A percentile compares a stretch with the other conserved stretches of the same genome.
These are phyloP conservation scores for Melanotaenia duboulayi DNA, from an alignment of 2,113 vertebrate species.

Conservation along the genomic window DNA sequence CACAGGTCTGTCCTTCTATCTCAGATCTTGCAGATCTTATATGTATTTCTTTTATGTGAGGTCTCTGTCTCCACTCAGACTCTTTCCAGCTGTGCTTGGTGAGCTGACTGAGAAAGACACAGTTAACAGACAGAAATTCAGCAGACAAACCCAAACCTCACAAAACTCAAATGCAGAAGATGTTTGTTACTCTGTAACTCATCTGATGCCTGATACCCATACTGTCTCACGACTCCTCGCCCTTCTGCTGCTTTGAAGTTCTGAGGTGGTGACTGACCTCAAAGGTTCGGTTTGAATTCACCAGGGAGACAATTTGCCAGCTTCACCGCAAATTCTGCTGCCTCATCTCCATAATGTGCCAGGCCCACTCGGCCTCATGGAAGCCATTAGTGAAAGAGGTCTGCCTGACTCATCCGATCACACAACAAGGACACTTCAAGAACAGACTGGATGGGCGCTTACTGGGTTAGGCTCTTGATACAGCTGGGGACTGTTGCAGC, in stretches of 20 bases:
- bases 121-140: conserved; percentile 57
- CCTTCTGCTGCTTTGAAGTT: conserved; percentile 70
- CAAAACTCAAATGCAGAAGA: conserved; percentile 77
- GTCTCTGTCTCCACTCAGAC: conserved; percentile 22
- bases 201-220: conserved; percentile 41
- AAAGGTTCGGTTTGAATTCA: conserved; percentile 49
- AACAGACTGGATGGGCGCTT: conserved; percentile 22
- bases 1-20: conserved; percentile 12
- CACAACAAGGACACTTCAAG: conserved; percentile 39
- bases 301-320: conserved; percentile 46
- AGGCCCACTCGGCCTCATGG: conserved; percentile 48
- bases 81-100: conserved; percentile 36
- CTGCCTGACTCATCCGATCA: conserved; percentile 58
- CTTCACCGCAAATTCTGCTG: conserved; percentile 69
- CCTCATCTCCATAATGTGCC: conserved; percentile 61
- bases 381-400: conserved; percentile 65
- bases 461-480: conserved; percentile 27
- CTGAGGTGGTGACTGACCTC: conserved; percentile 48
- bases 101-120: conserved; percentile 45
- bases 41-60: conserved; percentile 30
- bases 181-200: conserved; percentile 66
- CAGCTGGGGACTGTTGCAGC: conserved; percentile 17
- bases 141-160: conserved; percentile 74
- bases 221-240: conserved; percentile 35
- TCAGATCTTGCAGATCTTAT: conserved; percentile 27